Conservation (phyloP, 2,888 invertebrate species). For the Ceratothoa steindachneri region DNA sequence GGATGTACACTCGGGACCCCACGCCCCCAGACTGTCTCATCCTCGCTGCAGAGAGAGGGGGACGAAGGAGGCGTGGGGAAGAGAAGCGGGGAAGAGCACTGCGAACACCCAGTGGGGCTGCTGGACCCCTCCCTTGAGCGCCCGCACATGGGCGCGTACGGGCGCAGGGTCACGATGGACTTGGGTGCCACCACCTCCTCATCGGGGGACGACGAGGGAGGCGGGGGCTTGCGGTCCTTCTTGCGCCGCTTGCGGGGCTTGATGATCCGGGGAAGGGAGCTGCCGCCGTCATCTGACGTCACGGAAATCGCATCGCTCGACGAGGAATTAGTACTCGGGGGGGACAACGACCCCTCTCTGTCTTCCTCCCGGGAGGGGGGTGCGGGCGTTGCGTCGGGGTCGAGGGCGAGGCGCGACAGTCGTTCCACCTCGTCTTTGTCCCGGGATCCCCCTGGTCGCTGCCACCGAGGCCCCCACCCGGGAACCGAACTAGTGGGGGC, state of each 20-base stretch:
- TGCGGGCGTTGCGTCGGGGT: slow-evolving; percentile 69
- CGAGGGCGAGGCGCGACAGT: slow-evolving; percentile 73
- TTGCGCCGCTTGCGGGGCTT: slow-evolving; percentile 83
- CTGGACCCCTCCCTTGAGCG: neutral
- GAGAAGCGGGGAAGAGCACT: slow-evolving; percentile 27
- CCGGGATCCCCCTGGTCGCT: neutral
- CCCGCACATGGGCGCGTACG: slow-evolving; percentile 54
- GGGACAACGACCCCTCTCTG: slow-evolving; percentile 50
- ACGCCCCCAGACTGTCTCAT: neutral
- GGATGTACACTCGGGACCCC: neutral
- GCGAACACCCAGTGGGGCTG: slow-evolving; percentile 23
- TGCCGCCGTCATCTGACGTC: slow-evolving; percentile 71
- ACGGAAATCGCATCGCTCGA: slow-evolving; percentile 34
- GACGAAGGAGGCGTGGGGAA: slow-evolving; percentile 49
- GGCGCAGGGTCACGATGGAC: slow-evolving; percentile 54
- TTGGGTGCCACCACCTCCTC: neutral
- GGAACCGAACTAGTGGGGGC: neutral
- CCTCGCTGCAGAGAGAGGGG: slow-evolving; percentile 48
- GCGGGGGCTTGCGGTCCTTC: slow-evolving; percentile 61
- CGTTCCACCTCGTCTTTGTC: slow-evolving; percentile 31
- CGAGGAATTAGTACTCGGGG: slow-evolving; percentile 51
- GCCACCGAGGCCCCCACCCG: neutral
- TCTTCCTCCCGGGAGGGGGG: slow-evolving; percentile 51
- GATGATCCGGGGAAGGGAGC: slow-evolving; percentile 79
- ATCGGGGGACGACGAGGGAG: neutral